These are phyloP conservation scores for Philereme transversata DNA, from an alignment of 2,888 invertebrate genomes.

Conservation along the genomic window DNA sequence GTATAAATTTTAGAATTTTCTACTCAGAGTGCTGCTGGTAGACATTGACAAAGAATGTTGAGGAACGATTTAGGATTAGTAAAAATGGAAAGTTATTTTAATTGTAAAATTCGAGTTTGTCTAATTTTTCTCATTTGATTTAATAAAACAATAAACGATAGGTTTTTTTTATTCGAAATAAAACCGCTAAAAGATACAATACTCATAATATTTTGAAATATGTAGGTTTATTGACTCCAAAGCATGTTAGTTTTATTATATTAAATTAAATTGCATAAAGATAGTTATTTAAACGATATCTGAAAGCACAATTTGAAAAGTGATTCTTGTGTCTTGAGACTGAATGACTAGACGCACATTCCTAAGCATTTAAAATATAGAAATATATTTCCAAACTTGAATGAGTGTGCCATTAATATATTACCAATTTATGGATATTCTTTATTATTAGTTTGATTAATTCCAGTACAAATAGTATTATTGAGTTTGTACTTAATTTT, in stretches of 20 bases:
- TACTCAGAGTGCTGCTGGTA: not conserved
- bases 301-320: not conserved
- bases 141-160: no score
- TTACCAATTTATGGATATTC: constrained; percentile 7
- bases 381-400: not conserved
- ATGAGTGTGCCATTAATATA: constrained; percentile 52
- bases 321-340: constrained; percentile 20
- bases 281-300: not conserved
- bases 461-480: constrained; percentile 57
- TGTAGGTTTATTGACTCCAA: not conserved
- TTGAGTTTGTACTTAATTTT: constrained; percentile 58
- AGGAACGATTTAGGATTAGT: not conserved
- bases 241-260: not conserved
- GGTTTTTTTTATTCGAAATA: no score
- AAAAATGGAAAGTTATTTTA: not conserved
- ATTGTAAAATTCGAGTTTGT: no score
- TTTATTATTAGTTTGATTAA: constrained; percentile 1
- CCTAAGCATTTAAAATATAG: constrained; percentile 27
- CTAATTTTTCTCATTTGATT: no score
- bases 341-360: constrained; percentile 35
- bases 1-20: not conserved
- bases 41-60: not conserved
- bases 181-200: no score
- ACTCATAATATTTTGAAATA: no score
- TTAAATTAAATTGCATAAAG: no score